Evolutionary conservation across 1,140 invertebrate species (phyloP), one percentile per base, ranked within the genome.

Genomic region (Brachionus paranguensis): DNA sequence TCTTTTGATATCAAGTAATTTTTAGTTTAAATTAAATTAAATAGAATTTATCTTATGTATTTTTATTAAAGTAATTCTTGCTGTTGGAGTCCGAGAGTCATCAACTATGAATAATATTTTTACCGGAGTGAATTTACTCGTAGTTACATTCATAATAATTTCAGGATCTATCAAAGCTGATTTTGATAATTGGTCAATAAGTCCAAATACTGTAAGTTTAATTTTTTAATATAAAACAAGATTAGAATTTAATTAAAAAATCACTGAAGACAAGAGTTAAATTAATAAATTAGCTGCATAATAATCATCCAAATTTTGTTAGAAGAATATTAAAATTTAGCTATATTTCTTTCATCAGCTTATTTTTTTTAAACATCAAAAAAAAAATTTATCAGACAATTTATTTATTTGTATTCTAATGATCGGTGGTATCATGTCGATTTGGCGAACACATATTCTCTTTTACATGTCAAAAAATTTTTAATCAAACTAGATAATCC

Each of bases 81-180:
- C 92, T 0, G 89, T 94, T 74, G 96, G 96, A 27, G 95, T 95
- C 10, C 94, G 93, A 86, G 95, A 97, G 88, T 97, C 95, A 0
- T 93, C 95, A 6, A 91, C 92, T 55, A 90, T 97, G 70, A 97
- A 97, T 89, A 97, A 95, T 86, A 90, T 96, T 8, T 97, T 97
- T 88, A 97, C 96, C 0, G 89, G 91, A 0, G 90, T 97, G 14
- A 98, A 98, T 89, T 87, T 98, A 72, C 83, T 92, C 0, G 95
- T 96, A 0, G 93, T 98, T n/a, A 84, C 91, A 0, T 88, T 87
- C 41, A 88, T 90, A n/a, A 87, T 90, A 14, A 87, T 88, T 83
- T 87, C 89, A 5, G 89, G 89, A 2, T 87, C 89, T 60, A 88
- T 89, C 64, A 87, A 90, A 84, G 88, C 89, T n/a, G 85, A 89